Conservation (phyloP, 1,140 invertebrate species). For the Hestina assimilis region DNA sequence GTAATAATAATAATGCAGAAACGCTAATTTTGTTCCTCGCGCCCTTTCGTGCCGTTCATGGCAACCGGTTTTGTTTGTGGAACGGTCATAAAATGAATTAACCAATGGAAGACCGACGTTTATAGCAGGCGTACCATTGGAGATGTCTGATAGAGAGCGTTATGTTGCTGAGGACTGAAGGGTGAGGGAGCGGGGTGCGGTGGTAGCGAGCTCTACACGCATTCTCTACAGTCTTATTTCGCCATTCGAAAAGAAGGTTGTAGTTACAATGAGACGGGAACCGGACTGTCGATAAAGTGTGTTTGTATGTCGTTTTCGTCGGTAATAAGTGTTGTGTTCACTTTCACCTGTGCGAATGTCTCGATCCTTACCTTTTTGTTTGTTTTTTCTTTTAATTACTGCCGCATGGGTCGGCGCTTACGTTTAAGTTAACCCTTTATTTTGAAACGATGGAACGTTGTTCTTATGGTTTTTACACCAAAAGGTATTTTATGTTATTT, state of each 20-base stretch:
- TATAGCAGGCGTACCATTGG: slow-evolving; percentile 67
- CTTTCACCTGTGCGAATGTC: slow-evolving; percentile 77
- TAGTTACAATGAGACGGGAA: slow-evolving; percentile 69
- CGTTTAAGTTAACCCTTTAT: slow-evolving; percentile 75
- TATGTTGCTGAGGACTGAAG: slow-evolving; percentile 39
- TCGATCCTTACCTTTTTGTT: slow-evolving; percentile 74
- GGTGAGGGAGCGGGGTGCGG: slow-evolving; percentile 53
- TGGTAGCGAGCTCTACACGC: slow-evolving; percentile 42
- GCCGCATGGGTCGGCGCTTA: slow-evolving; percentile 74
- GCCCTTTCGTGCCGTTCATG: slow-evolving; percentile 69
- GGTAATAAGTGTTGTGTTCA: slow-evolving; percentile 77
- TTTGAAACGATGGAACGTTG: slow-evolving; percentile 78
- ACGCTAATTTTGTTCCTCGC: slow-evolving; percentile 72
- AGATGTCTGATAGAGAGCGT: slow-evolving; percentile 54
- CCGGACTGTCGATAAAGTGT: slow-evolving; percentile 76
- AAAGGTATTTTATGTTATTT: slow-evolving; percentile 78
- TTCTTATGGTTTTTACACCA: slow-evolving; percentile 78
- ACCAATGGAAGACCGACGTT: slow-evolving; percentile 49
- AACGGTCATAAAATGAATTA: slow-evolving; percentile 64
- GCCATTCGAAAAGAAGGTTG: slow-evolving; percentile 72
- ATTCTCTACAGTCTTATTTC: slow-evolving; percentile 64
- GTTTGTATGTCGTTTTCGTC: slow-evolving; percentile 78
- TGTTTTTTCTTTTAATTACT: slow-evolving; percentile 74
- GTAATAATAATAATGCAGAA: slow-evolving; percentile 68
- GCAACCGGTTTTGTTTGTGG: slow-evolving; percentile 75